Percentiles rank a stretch among this genome's conserved stretches.
phyloP scores from a whole-genome alignment of 1,140 invertebrate genomes.

The Macrostomum lignano region DNA sequence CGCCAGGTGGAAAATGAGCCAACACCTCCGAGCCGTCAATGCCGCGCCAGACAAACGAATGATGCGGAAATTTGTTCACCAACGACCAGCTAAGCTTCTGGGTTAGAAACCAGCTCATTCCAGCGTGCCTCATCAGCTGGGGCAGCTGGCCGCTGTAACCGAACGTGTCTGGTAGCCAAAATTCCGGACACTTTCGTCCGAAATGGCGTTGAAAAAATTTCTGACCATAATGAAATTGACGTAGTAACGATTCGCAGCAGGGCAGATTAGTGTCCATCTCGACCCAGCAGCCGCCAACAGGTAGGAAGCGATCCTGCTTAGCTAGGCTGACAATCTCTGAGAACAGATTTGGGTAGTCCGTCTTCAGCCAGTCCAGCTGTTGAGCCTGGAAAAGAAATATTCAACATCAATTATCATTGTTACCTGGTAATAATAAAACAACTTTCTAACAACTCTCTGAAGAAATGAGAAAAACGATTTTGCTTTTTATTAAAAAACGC shows the following conservation, averaged over 20 bases:
- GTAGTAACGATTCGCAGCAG: slow-evolving; percentile 32
- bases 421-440: too few species aligned
- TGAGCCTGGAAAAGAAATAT: slow-evolving; percentile 28
- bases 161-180: slow-evolving; percentile 35
- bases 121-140: slow-evolving; percentile 30
- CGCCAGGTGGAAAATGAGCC: slow-evolving; percentile 32
- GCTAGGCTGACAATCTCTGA: slow-evolving; percentile 25
- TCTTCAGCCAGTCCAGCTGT: slow-evolving; percentile 32
- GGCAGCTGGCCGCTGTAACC: slow-evolving; percentile 34
- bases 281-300: slow-evolving; percentile 33
- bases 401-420: not conserved
- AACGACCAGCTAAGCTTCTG: slow-evolving; percentile 34
- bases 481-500: too few species aligned
- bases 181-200: slow-evolving; percentile 23
- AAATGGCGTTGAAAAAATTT: slow-evolving; percentile 31
- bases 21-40: slow-evolving; percentile 30
- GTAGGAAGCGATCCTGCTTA: slow-evolving; percentile 26
- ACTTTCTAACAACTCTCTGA: too few species aligned
- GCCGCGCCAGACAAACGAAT: slow-evolving; percentile 33
- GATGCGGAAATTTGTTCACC: slow-evolving; percentile 34
- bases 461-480: too few species aligned
- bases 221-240: slow-evolving; percentile 34
- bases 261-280: slow-evolving; percentile 34
- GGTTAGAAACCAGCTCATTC: slow-evolving; percentile 30
- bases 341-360: slow-evolving; percentile 29